Conservation (phyloP, 2,113 vertebrate species). For the Elaphurus davidianus region DNA sequence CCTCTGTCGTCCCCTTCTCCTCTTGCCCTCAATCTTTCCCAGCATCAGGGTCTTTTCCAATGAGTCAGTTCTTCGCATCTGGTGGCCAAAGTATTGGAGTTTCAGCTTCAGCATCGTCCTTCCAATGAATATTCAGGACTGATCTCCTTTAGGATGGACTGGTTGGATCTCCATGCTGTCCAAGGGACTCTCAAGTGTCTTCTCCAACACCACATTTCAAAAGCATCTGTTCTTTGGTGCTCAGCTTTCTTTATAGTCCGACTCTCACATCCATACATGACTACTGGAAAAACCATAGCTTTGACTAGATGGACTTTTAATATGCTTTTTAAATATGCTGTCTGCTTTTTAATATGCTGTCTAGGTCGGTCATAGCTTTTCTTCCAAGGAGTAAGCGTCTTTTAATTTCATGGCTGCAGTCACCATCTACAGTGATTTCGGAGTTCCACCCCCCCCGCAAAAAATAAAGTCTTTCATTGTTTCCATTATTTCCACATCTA, state of each 20-base stretch:
- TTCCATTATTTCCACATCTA: neutral
- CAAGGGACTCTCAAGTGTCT: neutral
- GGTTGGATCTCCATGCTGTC: neutral
- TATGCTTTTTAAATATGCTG: neutral
- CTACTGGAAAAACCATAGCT: neutral
- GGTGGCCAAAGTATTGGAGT: neutral
- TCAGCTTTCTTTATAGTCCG: neutral
- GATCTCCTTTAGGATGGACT: neutral
- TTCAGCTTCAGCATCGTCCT: neutral
- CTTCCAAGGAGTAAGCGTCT: neutral
- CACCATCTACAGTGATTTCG: neutral
- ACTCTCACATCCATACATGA: neutral
- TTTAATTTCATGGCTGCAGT: neutral
- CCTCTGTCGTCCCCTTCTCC: neutral
- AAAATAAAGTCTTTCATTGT: neutral
- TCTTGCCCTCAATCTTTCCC: neutral
- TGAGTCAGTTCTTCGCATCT: neutral
- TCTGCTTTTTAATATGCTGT: neutral
- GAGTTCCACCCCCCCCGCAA: neutral
- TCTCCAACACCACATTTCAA: neutral
- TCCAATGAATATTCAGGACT: neutral
- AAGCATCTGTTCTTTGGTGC: rapidly evolving
- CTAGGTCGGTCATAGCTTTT: neutral
- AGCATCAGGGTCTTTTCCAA: neutral
- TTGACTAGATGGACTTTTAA: neutral